Conservation (phyloP, 2,113 vertebrate species). For the Chlamydotis undulata region DNA sequence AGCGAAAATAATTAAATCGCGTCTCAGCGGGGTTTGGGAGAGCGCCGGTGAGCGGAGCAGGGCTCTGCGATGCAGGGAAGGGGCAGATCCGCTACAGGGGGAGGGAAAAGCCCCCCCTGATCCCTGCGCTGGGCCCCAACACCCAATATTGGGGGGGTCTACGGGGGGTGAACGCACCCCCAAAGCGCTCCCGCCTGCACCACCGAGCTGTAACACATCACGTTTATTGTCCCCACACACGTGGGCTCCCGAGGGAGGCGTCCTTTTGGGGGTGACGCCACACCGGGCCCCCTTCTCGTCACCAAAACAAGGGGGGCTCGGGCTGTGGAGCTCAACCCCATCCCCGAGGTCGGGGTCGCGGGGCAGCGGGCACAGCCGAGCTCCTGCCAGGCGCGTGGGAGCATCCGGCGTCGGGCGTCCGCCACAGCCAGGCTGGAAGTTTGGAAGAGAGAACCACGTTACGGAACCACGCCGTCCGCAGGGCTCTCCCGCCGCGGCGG, state of each 20-base stretch:
- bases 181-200: background rate
- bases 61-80: background rate
- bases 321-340: accelerated
- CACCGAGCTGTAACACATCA: accelerated
- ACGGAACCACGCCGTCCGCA: background rate
- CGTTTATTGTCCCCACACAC: background rate
- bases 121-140: background rate
- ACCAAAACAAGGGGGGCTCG: accelerated
- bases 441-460: background rate
- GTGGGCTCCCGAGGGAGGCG: accelerated
- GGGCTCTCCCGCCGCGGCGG: accelerated
- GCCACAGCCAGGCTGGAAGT: background rate
- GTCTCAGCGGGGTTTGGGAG: background rate
- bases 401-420: accelerated
- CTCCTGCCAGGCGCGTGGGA: accelerated
- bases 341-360: accelerated
- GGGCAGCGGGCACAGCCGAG: background rate
- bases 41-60: background rate
- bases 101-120: background rate
- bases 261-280: background rate
- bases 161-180: background rate
- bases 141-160: no score
- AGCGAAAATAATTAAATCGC: accelerated
- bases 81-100: accelerated
- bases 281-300: accelerated